phyloP scores from a whole-genome alignment of 2,113 vertebrate species.

The Sakesphorus luctuosus region DNA sequence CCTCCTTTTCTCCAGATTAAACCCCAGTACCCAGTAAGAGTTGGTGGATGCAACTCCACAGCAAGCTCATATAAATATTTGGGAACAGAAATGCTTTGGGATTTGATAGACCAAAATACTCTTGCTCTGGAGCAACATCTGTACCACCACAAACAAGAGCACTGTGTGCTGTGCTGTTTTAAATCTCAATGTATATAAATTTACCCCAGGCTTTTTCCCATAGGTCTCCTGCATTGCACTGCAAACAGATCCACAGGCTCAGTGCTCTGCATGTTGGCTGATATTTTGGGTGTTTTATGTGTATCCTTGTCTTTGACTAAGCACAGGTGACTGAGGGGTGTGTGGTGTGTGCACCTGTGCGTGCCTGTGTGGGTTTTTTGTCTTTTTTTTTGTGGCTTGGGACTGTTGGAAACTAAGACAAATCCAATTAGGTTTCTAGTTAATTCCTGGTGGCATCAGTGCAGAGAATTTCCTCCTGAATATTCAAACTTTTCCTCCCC shows the following conservation, averaged over 20 bases:
- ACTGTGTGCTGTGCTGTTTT: accelerated
- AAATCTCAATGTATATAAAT: background rate
- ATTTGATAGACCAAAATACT: background rate
- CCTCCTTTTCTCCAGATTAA: background rate
- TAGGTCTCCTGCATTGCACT: background rate
- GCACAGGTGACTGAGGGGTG: background rate
- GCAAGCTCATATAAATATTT: background rate
- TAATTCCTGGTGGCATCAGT: background rate
- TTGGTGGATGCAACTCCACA: background rate
- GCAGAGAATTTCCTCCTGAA: background rate
- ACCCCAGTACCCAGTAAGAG: background rate
- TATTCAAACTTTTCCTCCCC: background rate
- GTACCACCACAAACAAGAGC: background rate
- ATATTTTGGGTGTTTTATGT: background rate
- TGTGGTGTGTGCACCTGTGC: background rate
- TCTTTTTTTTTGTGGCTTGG: background rate
- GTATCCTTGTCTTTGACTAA: background rate
- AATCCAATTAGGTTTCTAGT: background rate
- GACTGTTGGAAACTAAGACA: background rate
- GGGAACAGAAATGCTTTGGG: background rate
- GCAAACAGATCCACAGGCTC: background rate
- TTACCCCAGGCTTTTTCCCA: background rate
- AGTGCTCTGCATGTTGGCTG: background rate
- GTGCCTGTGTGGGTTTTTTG: accelerated
- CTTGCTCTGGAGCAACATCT: background rate